These are phyloP conservation scores for Telmatochromis bifrenatus DNA, from an alignment of 2,113 vertebrate species.

Conservation along the genomic window DNA sequence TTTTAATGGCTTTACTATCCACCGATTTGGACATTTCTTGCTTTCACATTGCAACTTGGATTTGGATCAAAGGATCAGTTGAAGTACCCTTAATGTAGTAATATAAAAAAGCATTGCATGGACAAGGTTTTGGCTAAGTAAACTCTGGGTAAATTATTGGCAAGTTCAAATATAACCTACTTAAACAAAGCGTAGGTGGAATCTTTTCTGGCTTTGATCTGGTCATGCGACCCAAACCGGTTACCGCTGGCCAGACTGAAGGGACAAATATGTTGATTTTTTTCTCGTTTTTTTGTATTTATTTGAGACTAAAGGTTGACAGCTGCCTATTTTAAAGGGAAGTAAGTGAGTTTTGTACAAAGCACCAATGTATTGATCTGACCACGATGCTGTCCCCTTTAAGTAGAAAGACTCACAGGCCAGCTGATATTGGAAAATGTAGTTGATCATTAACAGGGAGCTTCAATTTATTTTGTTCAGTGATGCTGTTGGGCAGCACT, in stretches of 20 bases:
- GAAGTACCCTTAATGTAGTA: not conserved
- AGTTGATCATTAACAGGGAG: constrained; percentile 67
- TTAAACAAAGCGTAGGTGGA: constrained; percentile 5
- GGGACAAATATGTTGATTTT: not conserved
- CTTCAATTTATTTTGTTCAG: constrained; percentile 51
- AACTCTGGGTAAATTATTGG: constrained; percentile 59
- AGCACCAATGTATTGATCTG: not conserved
- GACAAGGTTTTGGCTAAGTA: constrained; percentile 10
- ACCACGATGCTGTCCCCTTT: not conserved
- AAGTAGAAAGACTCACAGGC: not conserved
- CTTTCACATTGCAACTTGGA: not conserved
- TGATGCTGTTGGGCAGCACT: constrained; percentile 50
- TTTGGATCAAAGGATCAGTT: not conserved
- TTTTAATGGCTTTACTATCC: not conserved
- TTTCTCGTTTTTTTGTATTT: not conserved
- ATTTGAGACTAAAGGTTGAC: not conserved
- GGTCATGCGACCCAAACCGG: constrained; percentile 44
- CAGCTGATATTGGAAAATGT: not conserved
- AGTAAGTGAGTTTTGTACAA: not conserved
- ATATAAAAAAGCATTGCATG: not conserved
- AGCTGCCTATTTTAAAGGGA: not conserved
- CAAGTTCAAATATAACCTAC: constrained; percentile 23
- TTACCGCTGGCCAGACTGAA: not conserved
- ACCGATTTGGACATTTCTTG: not conserved
- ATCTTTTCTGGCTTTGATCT: constrained; percentile 21